Percentiles rank a stretch among this genome's conserved stretches.
Evolutionary conservation across 2,797 vertebrate species (phyloP).

Genomic region (Glossophaga mutica): DNA sequence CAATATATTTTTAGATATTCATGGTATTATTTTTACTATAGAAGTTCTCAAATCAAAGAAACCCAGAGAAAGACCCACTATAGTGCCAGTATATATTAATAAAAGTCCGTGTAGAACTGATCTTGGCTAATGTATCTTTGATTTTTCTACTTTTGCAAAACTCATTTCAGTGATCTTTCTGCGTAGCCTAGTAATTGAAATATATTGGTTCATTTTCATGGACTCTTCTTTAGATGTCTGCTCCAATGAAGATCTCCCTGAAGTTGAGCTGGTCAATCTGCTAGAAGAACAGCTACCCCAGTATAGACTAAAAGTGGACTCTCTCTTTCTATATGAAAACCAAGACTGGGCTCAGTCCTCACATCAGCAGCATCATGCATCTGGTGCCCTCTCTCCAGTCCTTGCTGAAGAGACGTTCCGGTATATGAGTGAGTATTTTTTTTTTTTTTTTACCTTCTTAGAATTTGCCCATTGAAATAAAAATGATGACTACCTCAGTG

Average conservation of each 20-base stretch:
- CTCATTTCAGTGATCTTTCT: not conserved
- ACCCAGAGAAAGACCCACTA: not conserved
- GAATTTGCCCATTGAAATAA: not conserved
- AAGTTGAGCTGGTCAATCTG: conserved; percentile 85
- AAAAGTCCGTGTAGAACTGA: conserved; percentile 1
- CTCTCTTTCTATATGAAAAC: conserved; percentile 91
- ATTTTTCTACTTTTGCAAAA: not conserved
- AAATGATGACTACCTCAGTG: not conserved
- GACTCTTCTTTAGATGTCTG: conserved; percentile 82
- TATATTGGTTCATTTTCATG: conserved; percentile 11
- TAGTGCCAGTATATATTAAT: not conserved
- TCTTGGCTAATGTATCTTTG: not conserved
- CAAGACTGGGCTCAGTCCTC: conserved; percentile 89
- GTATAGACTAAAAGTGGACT: conserved; percentile 86
- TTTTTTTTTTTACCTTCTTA: not conserved
- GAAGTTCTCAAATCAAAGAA: conserved; percentile 33
- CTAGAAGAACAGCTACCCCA: conserved; percentile 86
- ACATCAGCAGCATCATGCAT: conserved; percentile 77
- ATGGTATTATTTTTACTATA: conserved; percentile 29
- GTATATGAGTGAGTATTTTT: conserved; percentile 92
- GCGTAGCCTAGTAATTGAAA: not conserved
- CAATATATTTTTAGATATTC: not conserved
- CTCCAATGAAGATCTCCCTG: conserved; percentile 83
- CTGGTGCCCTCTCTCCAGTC: conserved; percentile 84
- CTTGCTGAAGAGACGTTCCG: conserved; percentile 91